phyloP scores from a whole-genome alignment of 2,113 vertebrate genomes.

The Halcyon malimbica region DNA sequence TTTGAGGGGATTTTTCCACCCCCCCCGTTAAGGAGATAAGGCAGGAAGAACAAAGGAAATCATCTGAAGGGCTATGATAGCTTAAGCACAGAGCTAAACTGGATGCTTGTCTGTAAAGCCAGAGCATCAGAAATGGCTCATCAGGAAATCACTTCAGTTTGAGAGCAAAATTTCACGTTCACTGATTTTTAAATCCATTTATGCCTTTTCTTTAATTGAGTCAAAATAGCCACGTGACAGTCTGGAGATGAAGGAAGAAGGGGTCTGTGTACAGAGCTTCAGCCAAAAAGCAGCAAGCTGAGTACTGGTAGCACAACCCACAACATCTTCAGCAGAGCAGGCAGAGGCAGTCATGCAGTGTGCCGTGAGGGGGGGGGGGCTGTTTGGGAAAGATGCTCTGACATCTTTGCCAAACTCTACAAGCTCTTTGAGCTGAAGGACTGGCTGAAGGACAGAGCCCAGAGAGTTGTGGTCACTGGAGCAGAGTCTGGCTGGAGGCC shows the following conservation, averaged over 20 bases:
- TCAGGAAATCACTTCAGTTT: background rate
- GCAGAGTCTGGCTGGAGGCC: no score
- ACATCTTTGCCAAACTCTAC: background rate
- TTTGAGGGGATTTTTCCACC: background rate
- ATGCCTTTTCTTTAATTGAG: background rate
- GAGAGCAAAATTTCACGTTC: background rate
- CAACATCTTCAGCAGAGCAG: background rate
- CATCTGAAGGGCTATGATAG: background rate
- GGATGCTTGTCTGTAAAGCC: background rate
- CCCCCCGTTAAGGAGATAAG: background rate
- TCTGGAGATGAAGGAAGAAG: background rate
- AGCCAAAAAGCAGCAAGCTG: background rate
- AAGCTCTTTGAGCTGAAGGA: background rate
- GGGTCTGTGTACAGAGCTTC: background rate
- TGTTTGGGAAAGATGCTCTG: background rate
- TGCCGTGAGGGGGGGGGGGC: rapidly evolving
- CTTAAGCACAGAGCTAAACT: background rate
- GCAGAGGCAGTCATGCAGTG: rapidly evolving
- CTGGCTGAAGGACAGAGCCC: no score
- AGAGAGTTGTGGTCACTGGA: no score
- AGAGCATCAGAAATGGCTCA: background rate
- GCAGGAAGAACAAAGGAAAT: background rate
- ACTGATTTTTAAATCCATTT: background rate
- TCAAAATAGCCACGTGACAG: background rate
- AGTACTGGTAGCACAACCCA: background rate